A percentile compares a stretch with the other conserved stretches of the same genome.
phyloP scores from a whole-genome alignment of 2,888 invertebrate genomes.

The Hirtodrosophila alboralis region DNA sequence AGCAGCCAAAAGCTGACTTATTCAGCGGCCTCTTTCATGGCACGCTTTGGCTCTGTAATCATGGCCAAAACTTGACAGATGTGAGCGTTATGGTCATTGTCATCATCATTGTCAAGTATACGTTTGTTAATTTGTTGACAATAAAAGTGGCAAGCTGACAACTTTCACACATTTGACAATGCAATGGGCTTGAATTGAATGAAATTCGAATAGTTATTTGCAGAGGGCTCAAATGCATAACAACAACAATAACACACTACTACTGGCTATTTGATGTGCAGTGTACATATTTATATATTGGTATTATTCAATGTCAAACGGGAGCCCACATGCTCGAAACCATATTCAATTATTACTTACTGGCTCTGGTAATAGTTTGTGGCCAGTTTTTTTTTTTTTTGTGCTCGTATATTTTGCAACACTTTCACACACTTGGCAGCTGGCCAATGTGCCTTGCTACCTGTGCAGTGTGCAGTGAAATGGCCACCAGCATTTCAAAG shows the following conservation, averaged over 20 bases:
- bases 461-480: conserved; percentile 57
- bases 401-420: conserved; percentile 58
- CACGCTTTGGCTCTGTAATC: conserved; percentile 25
- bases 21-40: conserved; percentile 54
- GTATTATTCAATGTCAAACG: conserved; percentile 73
- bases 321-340: conserved; percentile 19
- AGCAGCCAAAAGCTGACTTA: conserved; percentile 26
- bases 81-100: conserved; percentile 40
- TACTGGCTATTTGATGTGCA: conserved; percentile 11
- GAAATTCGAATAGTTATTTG: conserved; percentile 13
- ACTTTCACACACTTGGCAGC: conserved; percentile 71
- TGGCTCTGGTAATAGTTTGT: conserved; percentile 41
- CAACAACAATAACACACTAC: background rate
- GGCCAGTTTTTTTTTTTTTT: no score
- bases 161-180: conserved; percentile 71
- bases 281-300: conserved; percentile 27
- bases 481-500: conserved; percentile 55
- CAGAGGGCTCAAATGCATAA: conserved; percentile 36
- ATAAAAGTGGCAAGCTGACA: conserved; percentile 72
- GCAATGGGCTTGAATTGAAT: conserved; percentile 17
- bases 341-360: conserved; percentile 40
- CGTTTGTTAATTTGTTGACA: conserved; percentile 69
- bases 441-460: conserved; percentile 19
- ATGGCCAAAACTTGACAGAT: conserved; percentile 42
- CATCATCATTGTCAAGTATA: conserved; percentile 26